These are phyloP conservation scores for Plutella xylostella DNA, from an alignment of 2,888 invertebrate genomes.

Conservation along the genomic window DNA sequence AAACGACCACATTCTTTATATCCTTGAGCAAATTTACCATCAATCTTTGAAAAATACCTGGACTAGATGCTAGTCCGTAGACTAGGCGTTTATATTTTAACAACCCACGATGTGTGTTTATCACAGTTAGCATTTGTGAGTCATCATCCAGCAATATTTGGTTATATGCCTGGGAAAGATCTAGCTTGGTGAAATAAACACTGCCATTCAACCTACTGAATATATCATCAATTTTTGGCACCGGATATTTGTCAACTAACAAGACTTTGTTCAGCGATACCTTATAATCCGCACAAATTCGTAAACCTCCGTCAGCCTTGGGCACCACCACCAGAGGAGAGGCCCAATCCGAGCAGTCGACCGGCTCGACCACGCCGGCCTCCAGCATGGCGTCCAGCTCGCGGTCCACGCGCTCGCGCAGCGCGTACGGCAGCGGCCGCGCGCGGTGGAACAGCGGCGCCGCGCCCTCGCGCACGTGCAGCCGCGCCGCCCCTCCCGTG, in stretches of 20 bases:
- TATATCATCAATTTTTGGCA: constrained; percentile 8
- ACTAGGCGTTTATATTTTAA: constrained; percentile 11
- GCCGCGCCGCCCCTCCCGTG: constrained; percentile 1
- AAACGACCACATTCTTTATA: constrained; percentile 5
- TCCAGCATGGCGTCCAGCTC: constrained; percentile 1
- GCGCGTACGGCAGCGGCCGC: constrained; percentile 3
- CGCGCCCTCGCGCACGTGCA: constrained; percentile 8
- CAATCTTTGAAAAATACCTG: constrained; percentile 10
- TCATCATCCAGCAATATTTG: constrained; percentile 4
- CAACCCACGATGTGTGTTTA: constrained; percentile 12
- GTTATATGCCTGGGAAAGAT: constrained; percentile 13
- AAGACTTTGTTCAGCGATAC: constrained; percentile 6
- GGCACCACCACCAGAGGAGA: constrained; percentile 11
- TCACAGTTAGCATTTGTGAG: constrained; percentile 5
- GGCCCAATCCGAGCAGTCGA: constrained; percentile 1
- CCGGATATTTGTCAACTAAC: constrained; percentile 3
- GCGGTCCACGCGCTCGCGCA: not conserved
- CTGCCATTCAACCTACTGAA: constrained; percentile 2
- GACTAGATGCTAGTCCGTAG: constrained; percentile 9
- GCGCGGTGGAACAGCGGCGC: constrained; percentile 3
- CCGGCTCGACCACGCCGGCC: not conserved
- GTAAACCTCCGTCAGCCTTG: constrained; percentile 20
- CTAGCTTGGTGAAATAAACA: constrained; percentile 8
- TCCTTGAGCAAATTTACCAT: constrained; percentile 7
- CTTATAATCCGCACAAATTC: constrained; percentile 21